Base-by-base conservation (phyloP, 1,140 invertebrate genomes). In the Cheumatopsyche charites region DNA sequence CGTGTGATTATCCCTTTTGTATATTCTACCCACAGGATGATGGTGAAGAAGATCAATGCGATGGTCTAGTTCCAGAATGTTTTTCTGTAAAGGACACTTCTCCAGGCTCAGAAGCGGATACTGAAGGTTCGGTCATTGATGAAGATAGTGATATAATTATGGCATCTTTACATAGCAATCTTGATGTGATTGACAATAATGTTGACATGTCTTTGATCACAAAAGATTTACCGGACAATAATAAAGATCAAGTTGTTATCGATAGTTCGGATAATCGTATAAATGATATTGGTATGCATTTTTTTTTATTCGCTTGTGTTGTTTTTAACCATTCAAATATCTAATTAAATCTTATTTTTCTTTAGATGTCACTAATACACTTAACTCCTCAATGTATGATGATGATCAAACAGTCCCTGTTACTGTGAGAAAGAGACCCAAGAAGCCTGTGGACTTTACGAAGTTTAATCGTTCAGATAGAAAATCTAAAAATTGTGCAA, bases 401-500 rank as follows among this genome's bases (percentile, higher is more conserved):
- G 70, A 76, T 45, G 41, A 70, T 43, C 79, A 79, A 25, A 69
- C 71, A 74, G 82, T 83, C 36, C 81, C 82, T 69, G 81, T 80
- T 70, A 85, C 84, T 52, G 80, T 82, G 26, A 77, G 82, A 26
- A 85, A 86, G 75, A 81, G 82, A 21, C 74, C 61, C 12, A 83
- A 84, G 66, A 83, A 85, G 71, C 80, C 83, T 71, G 78, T 84
- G 41, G 82, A 88, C 76, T 82, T 83, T 2, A 87, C 87, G 19
- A 87, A 86, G 77, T 88, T 88, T 75, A 87, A 87, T 78, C 83
- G 89, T 43, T 90, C 90, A 0, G 90, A 92, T 80, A 83, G 91
- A 72, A 91, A 90, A 78, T 91, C 90, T 12, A 91, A 90, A 77
- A 93, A 94, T 78, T 89, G 88, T 77, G 92, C 88, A 70, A 92